Evolutionary conservation across 2,888 invertebrate genomes (phyloP).

Genomic region (Leucophora obtusa): DNA sequence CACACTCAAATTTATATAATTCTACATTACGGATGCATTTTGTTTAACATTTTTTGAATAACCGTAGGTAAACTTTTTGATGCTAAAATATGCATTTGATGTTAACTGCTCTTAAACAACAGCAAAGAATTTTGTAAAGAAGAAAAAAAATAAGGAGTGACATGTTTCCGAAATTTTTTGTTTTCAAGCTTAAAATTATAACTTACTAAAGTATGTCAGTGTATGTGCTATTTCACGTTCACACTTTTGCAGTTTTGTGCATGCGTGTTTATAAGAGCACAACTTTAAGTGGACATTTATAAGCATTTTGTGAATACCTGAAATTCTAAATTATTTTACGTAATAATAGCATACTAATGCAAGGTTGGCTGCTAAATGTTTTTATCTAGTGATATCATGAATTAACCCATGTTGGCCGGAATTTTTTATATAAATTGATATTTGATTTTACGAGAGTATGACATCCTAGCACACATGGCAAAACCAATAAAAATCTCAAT

Average conservation of each 20-base stretch:
- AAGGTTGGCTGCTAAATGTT: constrained; percentile 10
- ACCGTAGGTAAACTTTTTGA: constrained; percentile 44
- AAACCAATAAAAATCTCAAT: too few species aligned
- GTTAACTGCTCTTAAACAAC: constrained; percentile 25
- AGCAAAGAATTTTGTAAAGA: neutral
- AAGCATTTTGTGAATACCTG: constrained; percentile 24
- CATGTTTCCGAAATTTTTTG: constrained; percentile 12
- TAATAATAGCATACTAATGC: neutral
- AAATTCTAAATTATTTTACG: neutral
- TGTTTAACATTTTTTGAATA: constrained; percentile 38
- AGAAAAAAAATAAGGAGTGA: neutral
- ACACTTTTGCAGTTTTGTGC: neutral
- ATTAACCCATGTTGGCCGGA: neutral
- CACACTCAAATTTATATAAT: constrained; percentile 18
- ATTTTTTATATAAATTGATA: too few species aligned
- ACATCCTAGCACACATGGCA: too few species aligned
- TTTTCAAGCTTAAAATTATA: neutral
- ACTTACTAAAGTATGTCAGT: too few species aligned
- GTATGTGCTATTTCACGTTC: neutral
- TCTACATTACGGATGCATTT: constrained; percentile 40
- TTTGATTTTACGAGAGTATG: too few species aligned
- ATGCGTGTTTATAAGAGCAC: neutral
- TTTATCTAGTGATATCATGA: neutral
- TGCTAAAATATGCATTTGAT: constrained; percentile 23
- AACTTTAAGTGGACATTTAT: constrained; percentile 34